These are phyloP conservation scores for Standfussiana lucernea DNA, from an alignment of 2,888 invertebrate genomes.

Conservation along the genomic window DNA sequence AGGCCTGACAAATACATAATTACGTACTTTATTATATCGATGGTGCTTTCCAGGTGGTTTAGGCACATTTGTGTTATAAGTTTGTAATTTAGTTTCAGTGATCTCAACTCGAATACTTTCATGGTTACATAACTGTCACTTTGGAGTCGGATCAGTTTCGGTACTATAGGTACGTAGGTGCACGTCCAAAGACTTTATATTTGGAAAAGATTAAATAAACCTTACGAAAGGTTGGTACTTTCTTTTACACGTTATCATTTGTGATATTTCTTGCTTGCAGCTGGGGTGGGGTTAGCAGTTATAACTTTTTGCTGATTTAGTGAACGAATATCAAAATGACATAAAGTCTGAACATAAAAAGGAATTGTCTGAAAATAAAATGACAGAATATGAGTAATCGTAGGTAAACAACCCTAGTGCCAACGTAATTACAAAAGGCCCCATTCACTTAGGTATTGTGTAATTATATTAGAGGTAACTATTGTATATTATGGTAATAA, in stretches of 20 bases:
- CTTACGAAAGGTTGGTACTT: conserved; percentile 1
- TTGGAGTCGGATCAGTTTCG: conserved; percentile 21
- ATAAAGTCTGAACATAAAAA: not conserved
- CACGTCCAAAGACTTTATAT: conserved; percentile 10
- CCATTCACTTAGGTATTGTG: conserved; percentile 10
- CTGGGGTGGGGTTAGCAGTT: not conserved
- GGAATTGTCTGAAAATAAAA: conserved; percentile 7
- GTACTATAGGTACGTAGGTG: conserved; percentile 7
- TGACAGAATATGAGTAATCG: not conserved
- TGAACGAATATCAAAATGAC: not conserved
- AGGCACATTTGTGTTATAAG: conserved; percentile 55
- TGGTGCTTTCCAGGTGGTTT: conserved; percentile 62
- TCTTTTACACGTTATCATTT: not conserved
- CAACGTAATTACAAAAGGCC: conserved; percentile 4
- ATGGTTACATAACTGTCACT: conserved; percentile 37
- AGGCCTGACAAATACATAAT: conserved; percentile 9
- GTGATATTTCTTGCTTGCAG: conserved; percentile 28
- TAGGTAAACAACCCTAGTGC: not conserved
- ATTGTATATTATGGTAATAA: not conserved
- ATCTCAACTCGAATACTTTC: conserved; percentile 66
- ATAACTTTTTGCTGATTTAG: not conserved
- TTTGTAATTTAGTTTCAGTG: conserved; percentile 70
- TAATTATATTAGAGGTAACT: conserved; percentile 13
- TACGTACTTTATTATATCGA: conserved; percentile 46
- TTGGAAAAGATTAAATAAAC: not conserved